phyloP scores from a whole-genome alignment of 2,113 vertebrate species.

The Hydropotes inermis region DNA sequence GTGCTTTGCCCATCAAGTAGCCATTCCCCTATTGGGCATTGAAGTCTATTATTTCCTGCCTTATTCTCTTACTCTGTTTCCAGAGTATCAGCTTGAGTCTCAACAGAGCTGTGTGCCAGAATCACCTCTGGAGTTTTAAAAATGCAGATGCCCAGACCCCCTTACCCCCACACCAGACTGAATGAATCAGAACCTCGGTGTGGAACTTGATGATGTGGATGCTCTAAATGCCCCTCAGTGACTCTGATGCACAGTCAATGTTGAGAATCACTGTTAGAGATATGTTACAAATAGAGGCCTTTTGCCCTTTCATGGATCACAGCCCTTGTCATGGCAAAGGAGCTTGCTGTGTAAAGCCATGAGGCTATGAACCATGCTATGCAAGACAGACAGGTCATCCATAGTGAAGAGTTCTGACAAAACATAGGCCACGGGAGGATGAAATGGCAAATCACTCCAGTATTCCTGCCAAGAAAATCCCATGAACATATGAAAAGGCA shows the following conservation, averaged over 20 bases:
- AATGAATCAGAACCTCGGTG: slow-evolving; percentile 39
- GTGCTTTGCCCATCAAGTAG: background rate
- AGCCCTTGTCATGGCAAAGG: background rate
- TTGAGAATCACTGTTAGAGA: background rate
- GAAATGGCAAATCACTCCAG: background rate
- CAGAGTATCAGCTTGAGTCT: background rate
- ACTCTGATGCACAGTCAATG: background rate
- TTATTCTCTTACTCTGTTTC: background rate
- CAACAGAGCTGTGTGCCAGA: background rate
- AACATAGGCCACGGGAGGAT: background rate
- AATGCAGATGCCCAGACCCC: background rate
- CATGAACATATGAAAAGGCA: background rate
- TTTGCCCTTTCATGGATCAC: background rate
- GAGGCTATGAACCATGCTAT: background rate
- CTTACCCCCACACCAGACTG: background rate
- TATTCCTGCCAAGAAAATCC: background rate
- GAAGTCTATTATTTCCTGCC: background rate
- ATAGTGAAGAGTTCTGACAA: background rate
- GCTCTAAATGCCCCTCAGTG: background rate
- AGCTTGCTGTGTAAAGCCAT: background rate
- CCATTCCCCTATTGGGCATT: background rate
- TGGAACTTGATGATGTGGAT: background rate
- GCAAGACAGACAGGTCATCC: background rate
- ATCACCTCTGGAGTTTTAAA: background rate
- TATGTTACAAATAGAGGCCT: background rate